Base-by-base conservation (phyloP, 2,797 vertebrate species). In the Sebastes cheni region DNA sequence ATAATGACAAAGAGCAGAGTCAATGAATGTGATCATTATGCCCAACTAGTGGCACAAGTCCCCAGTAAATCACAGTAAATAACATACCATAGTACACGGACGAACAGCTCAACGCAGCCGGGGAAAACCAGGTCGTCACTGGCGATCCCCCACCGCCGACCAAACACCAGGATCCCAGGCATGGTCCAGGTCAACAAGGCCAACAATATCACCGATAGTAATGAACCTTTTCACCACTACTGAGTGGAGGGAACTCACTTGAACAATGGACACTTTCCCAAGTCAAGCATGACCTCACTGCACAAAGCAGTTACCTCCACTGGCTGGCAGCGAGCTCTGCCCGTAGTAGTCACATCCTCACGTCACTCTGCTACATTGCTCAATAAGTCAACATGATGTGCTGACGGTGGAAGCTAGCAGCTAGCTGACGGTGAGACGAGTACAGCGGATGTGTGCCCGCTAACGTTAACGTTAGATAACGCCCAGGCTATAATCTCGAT, bases 41-140 rank as follows among this genome's bases (percentile, higher is more conserved):
- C 10, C 18, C 5, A 2, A 52, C 1, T 1, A 20, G 3, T n/a
- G 6, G 11, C 2, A 11, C 8, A 9, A n/a, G 22, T 25, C 16
- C 3, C 20, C 20, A 4, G 23, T 46, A 9, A 3, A 46, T 29
- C 10, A 34, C 2, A 8, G 27, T 18, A 11, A 42, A 25, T 2
- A 16, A 86, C 97, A 91, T 89, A 99, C 98, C 98, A 99, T 23
- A 97, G 60, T 2, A 96, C 55, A 34, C 98, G 92, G 68, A 99
- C 59, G 65, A 96, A 94, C 30, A 99, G 87, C 77, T 99, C 98
- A 64, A 99, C 95, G 13, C 89, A 90, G 0, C 97, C 97, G 1
- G 98, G 98, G 79, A 99, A 97, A 7, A 99, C 98, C 10, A 99
- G 92, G 83, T 99, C 98, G 67, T 99, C 98, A 71, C 98, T 99